Evolutionary conservation across 2,888 invertebrate species (phyloP).

Genomic region (Trachelus iudaicus): DNA sequence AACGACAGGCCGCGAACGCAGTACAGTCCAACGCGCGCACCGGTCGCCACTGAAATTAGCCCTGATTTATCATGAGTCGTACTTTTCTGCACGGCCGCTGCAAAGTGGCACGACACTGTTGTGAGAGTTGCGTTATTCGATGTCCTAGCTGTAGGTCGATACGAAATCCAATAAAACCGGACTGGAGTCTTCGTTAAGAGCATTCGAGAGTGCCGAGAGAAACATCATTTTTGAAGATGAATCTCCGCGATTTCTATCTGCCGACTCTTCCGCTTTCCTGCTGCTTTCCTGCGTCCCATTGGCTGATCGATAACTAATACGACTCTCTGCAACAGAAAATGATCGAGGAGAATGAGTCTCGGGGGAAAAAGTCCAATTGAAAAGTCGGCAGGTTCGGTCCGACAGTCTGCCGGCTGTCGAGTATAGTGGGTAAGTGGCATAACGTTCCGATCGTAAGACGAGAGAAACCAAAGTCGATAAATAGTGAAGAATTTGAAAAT

Average conservation of each 20-base stretch:
- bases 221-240: neutral
- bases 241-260: neutral
- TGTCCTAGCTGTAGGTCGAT: neutral
- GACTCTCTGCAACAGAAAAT: neutral
- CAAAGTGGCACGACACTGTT: neutral
- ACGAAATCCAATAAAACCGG: neutral
- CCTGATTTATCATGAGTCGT: neutral
- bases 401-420: neutral
- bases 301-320: neutral
- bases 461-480: neutral
- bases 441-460: neutral
- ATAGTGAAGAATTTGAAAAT: neutral
- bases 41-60: neutral
- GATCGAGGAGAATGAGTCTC: neutral
- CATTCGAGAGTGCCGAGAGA: neutral
- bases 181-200: neutral
- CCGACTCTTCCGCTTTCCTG: neutral
- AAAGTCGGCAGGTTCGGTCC: neutral
- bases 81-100: neutral
- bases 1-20: neutral
- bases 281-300: neutral
- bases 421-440: neutral
- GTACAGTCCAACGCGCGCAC: neutral
- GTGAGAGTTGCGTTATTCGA: neutral
- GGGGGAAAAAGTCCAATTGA: neutral